Conservation (phyloP, 2,888 invertebrate genomes). For the Drosophila koepferae region DNA sequence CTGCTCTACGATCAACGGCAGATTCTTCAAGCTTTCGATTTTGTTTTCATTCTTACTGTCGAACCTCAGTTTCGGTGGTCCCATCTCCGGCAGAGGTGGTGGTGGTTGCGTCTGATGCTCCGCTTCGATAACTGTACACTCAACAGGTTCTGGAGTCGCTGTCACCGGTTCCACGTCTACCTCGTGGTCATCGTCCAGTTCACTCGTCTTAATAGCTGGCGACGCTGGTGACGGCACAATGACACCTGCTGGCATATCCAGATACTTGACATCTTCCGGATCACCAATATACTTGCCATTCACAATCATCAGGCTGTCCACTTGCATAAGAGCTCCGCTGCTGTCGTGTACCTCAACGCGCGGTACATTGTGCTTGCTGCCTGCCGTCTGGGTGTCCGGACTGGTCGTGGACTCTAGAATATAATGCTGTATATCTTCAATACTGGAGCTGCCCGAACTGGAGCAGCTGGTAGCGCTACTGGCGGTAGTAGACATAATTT, state of each 20-base stretch:
- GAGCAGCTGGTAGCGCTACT: slow-evolving; percentile 77
- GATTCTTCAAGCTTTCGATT: slow-evolving; percentile 84
- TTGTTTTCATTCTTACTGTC: slow-evolving; percentile 85
- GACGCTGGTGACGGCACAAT: slow-evolving; percentile 76
- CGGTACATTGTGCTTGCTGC: slow-evolving; percentile 86
- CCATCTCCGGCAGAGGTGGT: slow-evolving; percentile 74
- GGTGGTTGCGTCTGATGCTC: slow-evolving; percentile 24
- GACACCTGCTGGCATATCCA: slow-evolving; percentile 84
- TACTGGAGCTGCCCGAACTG: slow-evolving; percentile 86
- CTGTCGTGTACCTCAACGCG: slow-evolving; percentile 91
- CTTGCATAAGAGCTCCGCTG: slow-evolving; percentile 88
- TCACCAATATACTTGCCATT: slow-evolving; percentile 85
- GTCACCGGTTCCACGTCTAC: slow-evolving; percentile 78
- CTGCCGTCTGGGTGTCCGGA: slow-evolving; percentile 84
- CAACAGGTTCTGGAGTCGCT: slow-evolving; percentile 80
- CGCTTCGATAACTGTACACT: slow-evolving; percentile 79
- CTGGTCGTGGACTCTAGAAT: slow-evolving; percentile 85
- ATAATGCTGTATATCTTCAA: slow-evolving; percentile 85
- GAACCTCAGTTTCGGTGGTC: slow-evolving; percentile 81
- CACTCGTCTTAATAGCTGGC: slow-evolving; percentile 64
- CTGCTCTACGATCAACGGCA: slow-evolving; percentile 83
- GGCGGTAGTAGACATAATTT: slow-evolving; percentile 83
- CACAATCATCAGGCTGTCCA: slow-evolving; percentile 87
- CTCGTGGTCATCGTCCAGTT: slow-evolving; percentile 68
- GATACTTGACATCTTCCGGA: slow-evolving; percentile 84